A percentile compares a stretch with the other conserved stretches of the same genome.
These are phyloP conservation scores for Parotocinclus haroldoi DNA, from an alignment of 2,797 vertebrate species.

Conservation along the genomic window DNA sequence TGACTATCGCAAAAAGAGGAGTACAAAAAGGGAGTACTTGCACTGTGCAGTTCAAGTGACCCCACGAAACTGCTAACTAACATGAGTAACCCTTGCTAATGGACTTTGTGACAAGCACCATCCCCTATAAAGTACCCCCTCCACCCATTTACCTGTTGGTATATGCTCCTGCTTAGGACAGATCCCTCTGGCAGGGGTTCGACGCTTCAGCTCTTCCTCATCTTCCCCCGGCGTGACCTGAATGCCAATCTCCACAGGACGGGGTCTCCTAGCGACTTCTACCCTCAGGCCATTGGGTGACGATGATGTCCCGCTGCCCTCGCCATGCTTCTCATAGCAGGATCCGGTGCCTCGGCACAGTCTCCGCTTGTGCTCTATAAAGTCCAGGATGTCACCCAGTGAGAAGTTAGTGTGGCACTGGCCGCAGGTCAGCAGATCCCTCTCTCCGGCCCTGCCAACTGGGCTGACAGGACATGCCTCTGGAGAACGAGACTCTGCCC, in stretches of 20 bases:
- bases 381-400: slow-evolving; percentile 95
- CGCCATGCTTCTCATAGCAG: slow-evolving; percentile 88
- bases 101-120: too few relatives aligned
- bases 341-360: slow-evolving; percentile 77
- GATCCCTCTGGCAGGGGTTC: slow-evolving; percentile 81
- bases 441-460: slow-evolving; percentile 77
- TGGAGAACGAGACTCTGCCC: slow-evolving; percentile 71
- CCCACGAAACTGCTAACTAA: too few relatives aligned
- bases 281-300: slow-evolving; percentile 74
- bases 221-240: slow-evolving; percentile 92
- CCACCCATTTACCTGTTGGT: slow-evolving; percentile 65
- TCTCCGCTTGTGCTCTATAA: slow-evolving; percentile 98
- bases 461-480: slow-evolving; percentile 74
- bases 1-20: too few relatives aligned
- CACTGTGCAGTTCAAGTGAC: too few relatives aligned
- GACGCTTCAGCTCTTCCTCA: slow-evolving; percentile 63
- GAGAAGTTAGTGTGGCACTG: slow-evolving; percentile 99
- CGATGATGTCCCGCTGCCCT: slow-evolving; percentile 74
- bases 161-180: slow-evolving; percentile 96
- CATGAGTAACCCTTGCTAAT: slow-evolving; percentile 2
- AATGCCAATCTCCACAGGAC: slow-evolving; percentile 95
- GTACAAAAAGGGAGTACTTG: too few relatives aligned
- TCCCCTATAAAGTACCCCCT: background rate
- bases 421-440: slow-evolving; percentile 95
- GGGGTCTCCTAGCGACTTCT: slow-evolving; percentile 83